A percentile compares a stretch with the other conserved stretches of the same genome.
Evolutionary conservation across 2,797 vertebrate species (phyloP).

Genomic region (Hippoglossus hippoglossus): DNA sequence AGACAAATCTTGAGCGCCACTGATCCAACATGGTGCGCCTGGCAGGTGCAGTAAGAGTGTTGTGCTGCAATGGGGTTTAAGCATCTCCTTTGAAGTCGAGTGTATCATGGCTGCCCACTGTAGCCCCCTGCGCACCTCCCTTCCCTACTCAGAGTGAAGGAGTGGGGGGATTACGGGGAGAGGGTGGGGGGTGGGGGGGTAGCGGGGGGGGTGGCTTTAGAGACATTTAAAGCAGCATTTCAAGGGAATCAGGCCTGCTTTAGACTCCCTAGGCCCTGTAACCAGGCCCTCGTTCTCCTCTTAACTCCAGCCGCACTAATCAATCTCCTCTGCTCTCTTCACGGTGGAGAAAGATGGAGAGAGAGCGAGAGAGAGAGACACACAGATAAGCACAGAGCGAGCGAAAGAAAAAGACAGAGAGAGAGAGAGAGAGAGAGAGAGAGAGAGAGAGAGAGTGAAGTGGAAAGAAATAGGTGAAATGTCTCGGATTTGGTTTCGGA

Average conservation of each 20-base stretch:
- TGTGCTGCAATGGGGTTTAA: conserved; percentile 61
- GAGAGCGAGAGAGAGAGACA: conserved; percentile 40
- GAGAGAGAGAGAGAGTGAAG: conserved; percentile 31
- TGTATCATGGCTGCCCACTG: conserved; percentile 63
- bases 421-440: conserved; percentile 36
- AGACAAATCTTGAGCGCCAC: conserved; percentile 49
- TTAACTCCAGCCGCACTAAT: conserved; percentile 78
- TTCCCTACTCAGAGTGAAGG: conserved; percentile 53
- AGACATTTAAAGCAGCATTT: conserved; percentile 80
- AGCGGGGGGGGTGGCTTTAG: conserved; percentile 60
- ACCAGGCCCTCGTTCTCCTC: conserved; percentile 72
- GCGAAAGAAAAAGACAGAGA: conserved; percentile 1
- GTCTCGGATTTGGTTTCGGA: conserved; percentile 63
- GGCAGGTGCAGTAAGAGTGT: conserved; percentile 65
- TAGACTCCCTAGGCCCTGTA: conserved; percentile 66
- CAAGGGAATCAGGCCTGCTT: conserved; percentile 77
- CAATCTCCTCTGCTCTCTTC: conserved; percentile 79
- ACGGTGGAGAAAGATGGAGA: conserved; percentile 58
- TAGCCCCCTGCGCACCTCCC: conserved; percentile 51
- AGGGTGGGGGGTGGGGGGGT: conserved; percentile 21
- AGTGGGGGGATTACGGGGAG: conserved; percentile 64
- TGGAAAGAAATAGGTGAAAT: conserved; percentile 70
- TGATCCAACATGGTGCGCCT: conserved; percentile 56
- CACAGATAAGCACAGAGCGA: no score
- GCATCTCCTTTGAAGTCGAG: conserved; percentile 75